Conservation (phyloP, 2,113 vertebrate species). For the Corythornis vintsioides region DNA sequence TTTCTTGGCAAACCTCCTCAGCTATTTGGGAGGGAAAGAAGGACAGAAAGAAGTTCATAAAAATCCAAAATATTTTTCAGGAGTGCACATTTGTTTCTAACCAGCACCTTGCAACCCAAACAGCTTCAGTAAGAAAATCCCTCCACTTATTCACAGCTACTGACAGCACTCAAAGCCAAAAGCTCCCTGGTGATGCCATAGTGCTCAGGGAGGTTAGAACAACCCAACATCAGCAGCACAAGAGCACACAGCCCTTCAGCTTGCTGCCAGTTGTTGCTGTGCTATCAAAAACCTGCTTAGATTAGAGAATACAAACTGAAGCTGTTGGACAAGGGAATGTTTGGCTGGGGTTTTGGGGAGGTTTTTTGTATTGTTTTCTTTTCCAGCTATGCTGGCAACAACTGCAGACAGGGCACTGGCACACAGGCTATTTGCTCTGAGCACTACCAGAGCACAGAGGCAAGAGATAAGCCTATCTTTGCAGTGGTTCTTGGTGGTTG, state of each 20-base stretch:
- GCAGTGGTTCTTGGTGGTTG: background rate
- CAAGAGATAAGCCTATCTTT: conserved; percentile 27
- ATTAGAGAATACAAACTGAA: background rate
- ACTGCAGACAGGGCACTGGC: background rate
- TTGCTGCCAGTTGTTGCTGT: background rate
- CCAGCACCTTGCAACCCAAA: background rate
- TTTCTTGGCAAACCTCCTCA: background rate
- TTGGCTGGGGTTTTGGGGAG: too few species aligned
- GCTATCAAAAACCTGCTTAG: background rate
- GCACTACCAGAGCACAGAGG: background rate
- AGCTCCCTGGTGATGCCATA: background rate
- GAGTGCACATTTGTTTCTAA: background rate
- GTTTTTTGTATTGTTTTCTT: background rate
- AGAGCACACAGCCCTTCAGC: background rate
- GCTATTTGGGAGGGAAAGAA: background rate
- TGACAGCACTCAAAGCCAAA: background rate
- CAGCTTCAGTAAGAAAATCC: background rate
- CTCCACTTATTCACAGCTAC: background rate
- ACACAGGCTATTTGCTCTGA: background rate
- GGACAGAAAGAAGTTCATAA: background rate
- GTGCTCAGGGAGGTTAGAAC: background rate
- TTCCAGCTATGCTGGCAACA: background rate
- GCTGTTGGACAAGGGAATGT: background rate
- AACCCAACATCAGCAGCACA: background rate
- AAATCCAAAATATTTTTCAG: background rate